Base-by-base conservation (phyloP, 2,888 invertebrate species). In the Dicycla oo region DNA sequence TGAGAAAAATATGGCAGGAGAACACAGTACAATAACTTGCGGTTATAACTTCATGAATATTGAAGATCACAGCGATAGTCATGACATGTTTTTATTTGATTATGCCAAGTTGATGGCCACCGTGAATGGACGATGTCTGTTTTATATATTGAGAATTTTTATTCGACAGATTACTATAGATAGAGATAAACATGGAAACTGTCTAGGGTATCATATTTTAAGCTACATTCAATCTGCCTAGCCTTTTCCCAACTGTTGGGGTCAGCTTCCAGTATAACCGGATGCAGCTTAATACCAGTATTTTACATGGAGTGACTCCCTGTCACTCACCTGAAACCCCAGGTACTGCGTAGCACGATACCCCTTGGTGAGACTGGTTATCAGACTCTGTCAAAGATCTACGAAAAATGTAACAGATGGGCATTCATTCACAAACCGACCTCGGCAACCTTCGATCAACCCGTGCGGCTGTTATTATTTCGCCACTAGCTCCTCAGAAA, bases 11-110 rank as follows among this genome's bases (percentile, higher is more conserved):
- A 95, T 95, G 92, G 93, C 91, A 89, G 89, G 87, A 88, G 92
- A 90, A 90, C 90, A 86, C 88, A 88, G 88, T 87, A 91, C 90
- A 93, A 95, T 94, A 94, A 94, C 93, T 94, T 94, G 93, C 86
- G 94, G 94, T 95, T 93, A 95, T 95, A 91, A 93, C 93, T 93
- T 95, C 95, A 95, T 96, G 95, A 95, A 95, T 95, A 95, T 95
- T 96, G 95, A 95, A 95, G 94, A 94, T 93, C 89, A 87, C 88
- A 90, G 88, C 90, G 93, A 93, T 94, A 93, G 80, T 70, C 78
- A 30, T 60, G 78, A 79, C 79, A 89, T 91, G 67, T 83, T 86
- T 93, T 94, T 94, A 94, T 95, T 94, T 92, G 92, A 94, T 83
- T 75, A 78, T 71, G 53, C 40, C 84, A 87, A 88, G 91, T 90